Evolutionary conservation across 2,888 invertebrate species (phyloP).

Genomic region (Taenaris catops): DNA sequence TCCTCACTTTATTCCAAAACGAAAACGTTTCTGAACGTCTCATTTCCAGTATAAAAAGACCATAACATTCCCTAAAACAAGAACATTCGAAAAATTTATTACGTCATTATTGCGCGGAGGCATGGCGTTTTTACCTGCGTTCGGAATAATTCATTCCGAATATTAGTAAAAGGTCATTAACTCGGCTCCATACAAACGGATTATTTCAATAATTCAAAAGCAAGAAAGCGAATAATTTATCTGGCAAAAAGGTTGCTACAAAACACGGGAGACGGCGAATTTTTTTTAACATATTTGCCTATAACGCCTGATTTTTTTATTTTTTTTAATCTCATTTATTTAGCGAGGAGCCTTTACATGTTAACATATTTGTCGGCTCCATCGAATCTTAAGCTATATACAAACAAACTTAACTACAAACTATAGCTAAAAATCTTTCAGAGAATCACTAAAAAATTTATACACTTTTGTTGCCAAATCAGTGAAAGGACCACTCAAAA

Average conservation of each 20-base stretch:
- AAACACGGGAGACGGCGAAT: slow-evolving; percentile 8
- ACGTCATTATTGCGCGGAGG: slow-evolving; percentile 15
- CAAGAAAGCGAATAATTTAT: slow-evolving; percentile 55
- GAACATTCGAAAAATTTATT: slow-evolving; percentile 18
- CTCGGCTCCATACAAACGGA: slow-evolving; percentile 49
- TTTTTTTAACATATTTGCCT: too few relatives aligned
- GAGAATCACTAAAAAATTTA: too few relatives aligned
- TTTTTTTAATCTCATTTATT: too few relatives aligned
- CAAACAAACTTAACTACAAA: too few relatives aligned
- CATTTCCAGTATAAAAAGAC: slow-evolving; percentile 6
- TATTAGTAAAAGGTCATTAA: slow-evolving; percentile 45
- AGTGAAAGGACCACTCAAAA: too few relatives aligned
- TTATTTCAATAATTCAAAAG: slow-evolving; percentile 63
- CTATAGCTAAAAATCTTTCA: too few relatives aligned
- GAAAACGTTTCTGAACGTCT: slow-evolving; percentile 1
- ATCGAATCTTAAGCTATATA: too few relatives aligned
- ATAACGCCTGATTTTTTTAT: too few relatives aligned
- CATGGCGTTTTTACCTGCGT: slow-evolving; percentile 20
- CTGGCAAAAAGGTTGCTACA: slow-evolving; percentile 21
- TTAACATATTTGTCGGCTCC: too few relatives aligned
- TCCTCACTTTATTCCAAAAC: too few relatives aligned
- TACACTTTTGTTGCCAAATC: too few relatives aligned
- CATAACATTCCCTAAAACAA: slow-evolving; percentile 7
- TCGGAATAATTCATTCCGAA: slow-evolving; percentile 30
- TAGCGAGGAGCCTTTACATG: too few relatives aligned